Conservation (phyloP, 2,888 invertebrate species). For the Zootermopsis nevadensis region DNA sequence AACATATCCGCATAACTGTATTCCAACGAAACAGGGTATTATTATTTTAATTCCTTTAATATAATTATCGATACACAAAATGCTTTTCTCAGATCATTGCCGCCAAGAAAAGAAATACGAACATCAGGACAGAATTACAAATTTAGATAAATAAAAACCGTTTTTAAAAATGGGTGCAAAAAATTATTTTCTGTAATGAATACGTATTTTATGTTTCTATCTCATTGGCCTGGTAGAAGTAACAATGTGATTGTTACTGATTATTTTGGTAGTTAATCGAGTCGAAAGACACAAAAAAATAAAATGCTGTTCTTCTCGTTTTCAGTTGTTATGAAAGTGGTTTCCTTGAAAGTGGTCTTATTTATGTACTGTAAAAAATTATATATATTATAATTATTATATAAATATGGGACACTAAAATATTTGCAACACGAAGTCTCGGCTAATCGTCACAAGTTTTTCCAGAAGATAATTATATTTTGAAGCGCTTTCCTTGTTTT, state of each 20-base stretch:
- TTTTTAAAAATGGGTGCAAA: conserved; percentile 15
- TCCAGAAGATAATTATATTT: neutral
- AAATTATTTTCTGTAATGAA: neutral
- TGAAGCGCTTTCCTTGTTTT: neutral
- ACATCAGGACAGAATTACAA: neutral
- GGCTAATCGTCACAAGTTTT: neutral
- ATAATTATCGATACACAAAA: neutral
- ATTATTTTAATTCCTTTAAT: conserved; percentile 8
- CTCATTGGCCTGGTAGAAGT: no score
- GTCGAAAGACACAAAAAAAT: neutral
- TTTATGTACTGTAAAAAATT: neutral
- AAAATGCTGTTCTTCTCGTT: neutral
- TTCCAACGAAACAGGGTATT: conserved; percentile 29
- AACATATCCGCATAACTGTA: neutral
- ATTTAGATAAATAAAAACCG: conserved; percentile 2
- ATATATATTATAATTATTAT: conserved; percentile 4
- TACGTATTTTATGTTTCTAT: neutral
- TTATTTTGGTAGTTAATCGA: neutral
- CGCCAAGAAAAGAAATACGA: neutral
- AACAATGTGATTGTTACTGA: neutral
- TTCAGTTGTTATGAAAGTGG: neutral
- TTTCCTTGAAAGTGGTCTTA: neutral
- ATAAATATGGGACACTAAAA: neutral
- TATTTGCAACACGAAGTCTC: neutral
- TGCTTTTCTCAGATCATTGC: neutral